phyloP scores from a whole-genome alignment of 1,140 invertebrate genomes.

The Phocides pigmalion region DNA sequence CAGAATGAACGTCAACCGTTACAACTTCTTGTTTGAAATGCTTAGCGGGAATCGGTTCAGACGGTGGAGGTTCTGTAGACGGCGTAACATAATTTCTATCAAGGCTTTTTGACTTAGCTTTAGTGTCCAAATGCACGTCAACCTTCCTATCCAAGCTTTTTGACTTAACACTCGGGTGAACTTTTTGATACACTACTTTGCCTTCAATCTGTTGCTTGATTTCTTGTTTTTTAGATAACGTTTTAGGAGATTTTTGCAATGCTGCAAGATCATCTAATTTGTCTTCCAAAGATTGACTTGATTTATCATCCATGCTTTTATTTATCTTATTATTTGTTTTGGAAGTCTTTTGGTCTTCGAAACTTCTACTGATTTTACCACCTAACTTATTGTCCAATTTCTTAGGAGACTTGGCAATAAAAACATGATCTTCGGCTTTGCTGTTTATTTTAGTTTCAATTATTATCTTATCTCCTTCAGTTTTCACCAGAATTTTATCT shows the following conservation, averaged over 20 bases:
- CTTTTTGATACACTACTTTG: slow-evolving; percentile 84
- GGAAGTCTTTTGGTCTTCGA: slow-evolving; percentile 85
- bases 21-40: slow-evolving; percentile 81
- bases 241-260: slow-evolving; percentile 85
- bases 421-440: slow-evolving; percentile 86
- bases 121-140: slow-evolving; percentile 79
- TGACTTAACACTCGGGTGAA: slow-evolving; percentile 82
- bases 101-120: slow-evolving; percentile 86
- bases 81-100: slow-evolving; percentile 82
- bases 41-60: slow-evolving; percentile 52
- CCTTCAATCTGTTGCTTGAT: slow-evolving; percentile 86
- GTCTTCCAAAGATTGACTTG: slow-evolving; percentile 85
- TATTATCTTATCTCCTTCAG: slow-evolving; percentile 86
- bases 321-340: slow-evolving; percentile 83
- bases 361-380: slow-evolving; percentile 87
- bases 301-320: slow-evolving; percentile 85
- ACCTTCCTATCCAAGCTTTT: slow-evolving; percentile 84
- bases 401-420: slow-evolving; percentile 88
- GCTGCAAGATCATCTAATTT: slow-evolving; percentile 83
- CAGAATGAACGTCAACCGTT: slow-evolving; percentile 77
- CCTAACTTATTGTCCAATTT: slow-evolving; percentile 86
- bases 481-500: slow-evolving; percentile 86
- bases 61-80: slow-evolving; percentile 47
- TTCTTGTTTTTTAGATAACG: slow-evolving; percentile 85
- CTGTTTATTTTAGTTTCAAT: slow-evolving; percentile 86